Evolutionary conservation across 1,140 invertebrate genomes (phyloP), one percentile per base, ranked within the genome.

Genomic region (Lordiphosa stackelbergi): DNA sequence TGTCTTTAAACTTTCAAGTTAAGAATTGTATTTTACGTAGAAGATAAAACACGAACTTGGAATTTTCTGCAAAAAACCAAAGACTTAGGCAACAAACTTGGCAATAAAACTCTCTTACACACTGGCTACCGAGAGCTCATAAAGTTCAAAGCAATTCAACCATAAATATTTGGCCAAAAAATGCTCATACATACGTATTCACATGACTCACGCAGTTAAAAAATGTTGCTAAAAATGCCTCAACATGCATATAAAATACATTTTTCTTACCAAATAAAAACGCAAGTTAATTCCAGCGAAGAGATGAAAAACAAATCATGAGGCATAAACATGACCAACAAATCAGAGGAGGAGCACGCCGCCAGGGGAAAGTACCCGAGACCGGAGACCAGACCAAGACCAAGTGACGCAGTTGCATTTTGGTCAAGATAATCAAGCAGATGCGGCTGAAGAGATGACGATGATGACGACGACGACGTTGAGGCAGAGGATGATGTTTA

Each of bases 81-180:
- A 81, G 73, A 81, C 75, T 85, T 69, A 68, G 68, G 64, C 60
- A 74, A 71, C 83, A 60, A 77, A 83, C 75, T 71, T 72, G 54
- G 34, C 51, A 60, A 24, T 57, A 54, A 74, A 64, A 64, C 16
- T 56, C 41, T 41, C 49, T 56, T 12, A 36, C 49, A 42, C 16
- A 7, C 28, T 31, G 5, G 5, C 28, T 7, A 19, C 13, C 13
- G 34, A 2, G 6, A 52, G 38, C 34, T 56, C 68, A 54, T 51
- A 68, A 66, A 66, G 43, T 22, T 22, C 19, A 22, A 22, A 22
- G 19, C 19, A 8, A 43, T 31, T 35, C 12, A 41, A 31, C 11
- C 41, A 46, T 11, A 28, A 22, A 19, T 31, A 51, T 56, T 34
- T 6, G 22, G 40, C 41, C 5, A 2, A 16, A 36, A 46, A 64